These are phyloP conservation scores for Psephotus haematonotus DNA, from an alignment of 2,113 vertebrate genomes.

Conservation along the genomic window DNA sequence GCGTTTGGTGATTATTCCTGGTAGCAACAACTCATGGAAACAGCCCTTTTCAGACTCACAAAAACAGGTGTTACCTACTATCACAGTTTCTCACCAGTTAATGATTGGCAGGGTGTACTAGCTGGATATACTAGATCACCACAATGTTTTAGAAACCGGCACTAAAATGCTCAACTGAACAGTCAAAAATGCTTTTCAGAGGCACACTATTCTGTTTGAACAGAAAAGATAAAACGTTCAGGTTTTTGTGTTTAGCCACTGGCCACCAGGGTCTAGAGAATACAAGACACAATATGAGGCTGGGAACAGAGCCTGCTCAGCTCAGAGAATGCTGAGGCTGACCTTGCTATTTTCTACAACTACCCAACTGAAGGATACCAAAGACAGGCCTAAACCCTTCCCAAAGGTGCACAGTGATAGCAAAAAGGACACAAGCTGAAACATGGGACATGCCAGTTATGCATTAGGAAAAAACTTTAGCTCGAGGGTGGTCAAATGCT, in stretches of 20 bases:
- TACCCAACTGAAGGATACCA: background rate
- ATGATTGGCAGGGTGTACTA: background rate
- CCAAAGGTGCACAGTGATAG: background rate
- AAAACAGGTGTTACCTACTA: background rate
- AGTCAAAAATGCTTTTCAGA: background rate
- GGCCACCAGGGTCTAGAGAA: background rate
- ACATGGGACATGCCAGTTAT: background rate
- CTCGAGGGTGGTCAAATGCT: background rate
- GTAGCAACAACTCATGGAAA: background rate
- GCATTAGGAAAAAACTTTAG: background rate
- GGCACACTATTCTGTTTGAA: background rate
- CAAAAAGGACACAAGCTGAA: background rate
- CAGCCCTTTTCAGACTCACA: background rate
- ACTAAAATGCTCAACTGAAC: background rate
- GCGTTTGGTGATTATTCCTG: background rate
- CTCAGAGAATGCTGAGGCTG: background rate
- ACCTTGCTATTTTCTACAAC: background rate
- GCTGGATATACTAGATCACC: background rate
- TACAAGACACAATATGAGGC: fast-evolving
- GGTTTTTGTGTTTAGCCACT: background rate
- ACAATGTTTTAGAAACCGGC: background rate
- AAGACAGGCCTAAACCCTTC: background rate
- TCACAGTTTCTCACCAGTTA: background rate
- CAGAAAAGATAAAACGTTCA: background rate
- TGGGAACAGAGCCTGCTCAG: background rate